These are phyloP conservation scores for Tonatia bakeri DNA, from an alignment of 2,113 vertebrate species.

Conservation along the genomic window DNA sequence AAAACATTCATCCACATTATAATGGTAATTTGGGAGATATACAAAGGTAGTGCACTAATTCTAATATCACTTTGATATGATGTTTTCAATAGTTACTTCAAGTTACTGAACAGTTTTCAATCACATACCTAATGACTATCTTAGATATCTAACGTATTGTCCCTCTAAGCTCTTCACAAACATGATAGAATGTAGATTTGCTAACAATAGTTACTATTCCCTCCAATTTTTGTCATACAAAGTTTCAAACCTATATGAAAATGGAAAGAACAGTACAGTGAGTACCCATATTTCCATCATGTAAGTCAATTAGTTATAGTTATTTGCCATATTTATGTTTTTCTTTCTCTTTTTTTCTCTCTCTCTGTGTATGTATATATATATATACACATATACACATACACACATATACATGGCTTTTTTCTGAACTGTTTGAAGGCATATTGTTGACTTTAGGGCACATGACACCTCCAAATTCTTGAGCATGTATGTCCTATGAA, in stretches of 20 bases:
- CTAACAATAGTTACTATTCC: not conserved
- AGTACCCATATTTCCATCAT: not conserved
- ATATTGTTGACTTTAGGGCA: constrained; percentile 4
- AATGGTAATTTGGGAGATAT: not conserved
- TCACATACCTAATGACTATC: not conserved
- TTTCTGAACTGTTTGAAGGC: not conserved
- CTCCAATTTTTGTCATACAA: not conserved
- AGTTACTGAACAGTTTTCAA: constrained; percentile 18
- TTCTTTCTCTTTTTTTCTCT: not conserved
- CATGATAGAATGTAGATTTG: not conserved
- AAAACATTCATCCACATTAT: not conserved
- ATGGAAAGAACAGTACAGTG: not conserved
- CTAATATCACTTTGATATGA: not conserved
- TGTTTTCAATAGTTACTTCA: not conserved
- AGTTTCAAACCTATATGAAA: constrained; percentile 27
- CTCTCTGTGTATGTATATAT: too few relatives aligned
- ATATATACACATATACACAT: not conserved
- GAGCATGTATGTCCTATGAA: not conserved
- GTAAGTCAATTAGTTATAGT: not conserved
- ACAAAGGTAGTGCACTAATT: not conserved
- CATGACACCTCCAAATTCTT: not conserved
- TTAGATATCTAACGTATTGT: not conserved
- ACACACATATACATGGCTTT: not conserved
- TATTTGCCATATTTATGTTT: not conserved
- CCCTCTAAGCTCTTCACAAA: not conserved